phyloP scores from a whole-genome alignment of 2,113 vertebrate genomes.

The Rattus rattus region DNA sequence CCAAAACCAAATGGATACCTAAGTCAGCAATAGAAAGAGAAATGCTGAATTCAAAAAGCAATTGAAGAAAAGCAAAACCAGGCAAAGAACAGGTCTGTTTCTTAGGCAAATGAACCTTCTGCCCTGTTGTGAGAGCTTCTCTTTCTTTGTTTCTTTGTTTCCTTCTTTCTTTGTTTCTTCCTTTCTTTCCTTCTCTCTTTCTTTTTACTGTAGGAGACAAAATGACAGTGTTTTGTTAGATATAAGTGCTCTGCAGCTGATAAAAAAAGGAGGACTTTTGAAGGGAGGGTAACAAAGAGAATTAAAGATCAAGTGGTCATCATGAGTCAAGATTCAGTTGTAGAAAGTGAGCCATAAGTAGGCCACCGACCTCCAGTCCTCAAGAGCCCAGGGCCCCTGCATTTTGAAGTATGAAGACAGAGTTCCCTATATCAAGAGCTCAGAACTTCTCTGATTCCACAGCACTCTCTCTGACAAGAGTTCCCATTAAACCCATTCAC shows the following conservation, averaged over 20 bases:
- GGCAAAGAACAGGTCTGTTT: slow-evolving; percentile 64
- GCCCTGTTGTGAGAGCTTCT: neutral
- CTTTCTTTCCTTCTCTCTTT: no score
- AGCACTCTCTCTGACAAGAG: neutral
- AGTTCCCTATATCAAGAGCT: neutral
- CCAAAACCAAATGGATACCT: slow-evolving; percentile 50
- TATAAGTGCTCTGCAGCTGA: neutral
- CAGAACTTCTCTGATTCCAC: neutral
- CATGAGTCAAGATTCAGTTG: neutral
- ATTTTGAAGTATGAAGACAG: neutral
- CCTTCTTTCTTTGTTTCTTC: no score
- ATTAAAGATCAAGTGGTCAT: neutral
- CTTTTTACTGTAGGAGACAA: slow-evolving; percentile 11
- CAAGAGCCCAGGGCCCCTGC: neutral
- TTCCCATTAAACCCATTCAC: slow-evolving; percentile 25
- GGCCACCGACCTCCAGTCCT: neutral
- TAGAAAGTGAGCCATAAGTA: neutral
- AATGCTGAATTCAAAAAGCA: slow-evolving; percentile 57
- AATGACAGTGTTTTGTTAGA: slow-evolving; percentile 5
- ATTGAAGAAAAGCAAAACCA: slow-evolving; percentile 45
- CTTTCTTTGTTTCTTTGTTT: slow-evolving; percentile 55
- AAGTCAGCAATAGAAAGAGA: slow-evolving; percentile 36
- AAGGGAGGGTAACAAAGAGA: slow-evolving; percentile 15
- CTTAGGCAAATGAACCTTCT: slow-evolving; percentile 32
- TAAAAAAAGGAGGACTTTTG: neutral